Percentiles rank a stretch among this genome's conserved stretches.
Conservation (phyloP, 2,888 invertebrate species). For the Girardia tigrina region DNA sequence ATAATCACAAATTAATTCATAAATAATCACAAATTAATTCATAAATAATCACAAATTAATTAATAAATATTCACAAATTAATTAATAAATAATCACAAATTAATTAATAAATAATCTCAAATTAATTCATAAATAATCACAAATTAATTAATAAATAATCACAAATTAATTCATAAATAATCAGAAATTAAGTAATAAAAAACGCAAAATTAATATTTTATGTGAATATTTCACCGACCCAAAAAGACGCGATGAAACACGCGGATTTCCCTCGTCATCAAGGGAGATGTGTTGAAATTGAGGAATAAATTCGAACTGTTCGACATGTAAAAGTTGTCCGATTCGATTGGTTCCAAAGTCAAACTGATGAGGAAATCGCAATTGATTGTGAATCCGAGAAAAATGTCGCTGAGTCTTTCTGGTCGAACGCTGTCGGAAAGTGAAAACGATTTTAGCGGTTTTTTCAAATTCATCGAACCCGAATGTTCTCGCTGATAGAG, state of each 20-base stretch:
- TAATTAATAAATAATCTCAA: too few species aligned
- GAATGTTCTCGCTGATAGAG: background rate
- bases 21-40: too few species aligned
- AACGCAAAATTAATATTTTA: too few species aligned
- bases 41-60: too few species aligned
- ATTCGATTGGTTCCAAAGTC: background rate
- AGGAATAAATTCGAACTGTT: background rate
- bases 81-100: too few species aligned
- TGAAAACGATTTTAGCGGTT: background rate
- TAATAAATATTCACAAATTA: too few species aligned
- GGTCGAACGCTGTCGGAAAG: background rate
- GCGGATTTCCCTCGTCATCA: background rate
- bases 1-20: too few species aligned
- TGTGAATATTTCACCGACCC: too few species aligned
- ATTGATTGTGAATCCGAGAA: background rate
- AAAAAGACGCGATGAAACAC: background rate
- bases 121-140: too few species aligned
- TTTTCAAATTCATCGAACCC: background rate
- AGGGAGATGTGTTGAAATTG: conserved; percentile 2
- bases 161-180: too few species aligned
- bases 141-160: too few species aligned
- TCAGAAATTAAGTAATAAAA: too few species aligned
- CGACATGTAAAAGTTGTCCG: background rate
- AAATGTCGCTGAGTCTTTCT: background rate
- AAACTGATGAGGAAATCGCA: conserved; percentile 13